Conservation (phyloP, 2,113 vertebrate species). For the Montifringilla adamsi region DNA sequence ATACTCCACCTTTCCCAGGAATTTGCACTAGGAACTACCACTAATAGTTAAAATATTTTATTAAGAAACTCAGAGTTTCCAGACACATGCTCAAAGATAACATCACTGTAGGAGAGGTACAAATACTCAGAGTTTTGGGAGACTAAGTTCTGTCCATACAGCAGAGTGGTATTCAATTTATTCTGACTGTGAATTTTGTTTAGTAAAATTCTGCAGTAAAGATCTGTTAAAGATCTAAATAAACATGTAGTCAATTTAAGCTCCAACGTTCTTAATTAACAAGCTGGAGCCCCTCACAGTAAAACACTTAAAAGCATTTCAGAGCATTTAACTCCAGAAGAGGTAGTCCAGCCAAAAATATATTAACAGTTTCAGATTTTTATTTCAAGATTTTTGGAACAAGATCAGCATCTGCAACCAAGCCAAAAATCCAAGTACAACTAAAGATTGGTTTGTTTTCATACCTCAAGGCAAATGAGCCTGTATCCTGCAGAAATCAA, state of each 20-base stretch:
- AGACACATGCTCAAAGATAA: neutral
- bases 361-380: neutral
- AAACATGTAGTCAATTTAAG: neutral
- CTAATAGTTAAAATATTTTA: neutral
- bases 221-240: neutral
- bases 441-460: neutral
- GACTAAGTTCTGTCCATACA: neutral
- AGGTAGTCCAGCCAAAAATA: neutral
- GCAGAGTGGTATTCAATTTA: neutral
- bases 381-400: neutral
- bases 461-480: neutral
- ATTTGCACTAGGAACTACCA: neutral
- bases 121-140: neutral
- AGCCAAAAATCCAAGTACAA: constrained; percentile 8
- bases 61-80: neutral
- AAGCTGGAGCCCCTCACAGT: neutral
- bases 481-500: neutral
- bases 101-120: neutral
- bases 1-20: neutral
- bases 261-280: neutral
- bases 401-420: neutral
- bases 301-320: neutral
- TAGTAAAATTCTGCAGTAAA: neutral
- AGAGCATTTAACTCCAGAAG: neutral
- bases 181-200: neutral